A percentile compares a stretch with the other conserved stretches of the same genome.
Evolutionary conservation across 2,797 vertebrate genomes (phyloP).

Genomic region (Chelmon rostratus): DNA sequence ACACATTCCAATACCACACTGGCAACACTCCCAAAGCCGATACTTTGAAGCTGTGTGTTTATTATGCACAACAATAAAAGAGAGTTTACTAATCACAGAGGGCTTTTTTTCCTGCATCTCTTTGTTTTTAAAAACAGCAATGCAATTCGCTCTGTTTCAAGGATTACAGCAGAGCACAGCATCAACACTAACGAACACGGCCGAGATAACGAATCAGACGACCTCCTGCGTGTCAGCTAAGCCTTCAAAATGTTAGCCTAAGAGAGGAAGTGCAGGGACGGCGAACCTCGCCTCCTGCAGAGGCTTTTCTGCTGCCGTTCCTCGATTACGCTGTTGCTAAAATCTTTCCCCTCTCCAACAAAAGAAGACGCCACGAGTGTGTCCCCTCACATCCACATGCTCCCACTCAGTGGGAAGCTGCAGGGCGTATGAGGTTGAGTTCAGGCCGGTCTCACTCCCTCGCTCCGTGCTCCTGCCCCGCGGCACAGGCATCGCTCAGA

Average conservation of each 20-base stretch:
- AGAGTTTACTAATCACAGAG: slow-evolving; percentile 41
- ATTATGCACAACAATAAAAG: slow-evolving; percentile 40
- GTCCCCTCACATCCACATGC: slow-evolving; percentile 56
- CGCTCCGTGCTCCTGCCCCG: slow-evolving; percentile 57
- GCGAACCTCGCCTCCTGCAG: slow-evolving; percentile 17
- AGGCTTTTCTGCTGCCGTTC: slow-evolving; percentile 34
- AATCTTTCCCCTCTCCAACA: slow-evolving; percentile 57
- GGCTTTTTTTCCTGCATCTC: slow-evolving; percentile 36
- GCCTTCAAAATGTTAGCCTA: slow-evolving; percentile 21
- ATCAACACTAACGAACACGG: slow-evolving; percentile 23
- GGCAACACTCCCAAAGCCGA: slow-evolving; percentile 38
- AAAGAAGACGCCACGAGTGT: slow-evolving; percentile 44
- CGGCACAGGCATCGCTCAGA: slow-evolving; percentile 56
- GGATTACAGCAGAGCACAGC: slow-evolving; percentile 23
- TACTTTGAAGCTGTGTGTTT: slow-evolving; percentile 45
- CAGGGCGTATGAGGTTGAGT: slow-evolving; percentile 72
- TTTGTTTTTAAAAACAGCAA: slow-evolving; percentile 33
- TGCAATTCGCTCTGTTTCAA: background rate
- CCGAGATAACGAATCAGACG: slow-evolving; percentile 32
- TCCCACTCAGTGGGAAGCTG: slow-evolving; percentile 71
- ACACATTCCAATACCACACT: slow-evolving; percentile 39
- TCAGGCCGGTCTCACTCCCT: slow-evolving; percentile 69
- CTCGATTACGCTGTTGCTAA: slow-evolving; percentile 44
- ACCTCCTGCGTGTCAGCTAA: slow-evolving; percentile 33
- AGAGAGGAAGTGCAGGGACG: slow-evolving; percentile 17